phyloP scores from a whole-genome alignment of 2,797 vertebrate genomes.

The Eulemur albifrons region DNA sequence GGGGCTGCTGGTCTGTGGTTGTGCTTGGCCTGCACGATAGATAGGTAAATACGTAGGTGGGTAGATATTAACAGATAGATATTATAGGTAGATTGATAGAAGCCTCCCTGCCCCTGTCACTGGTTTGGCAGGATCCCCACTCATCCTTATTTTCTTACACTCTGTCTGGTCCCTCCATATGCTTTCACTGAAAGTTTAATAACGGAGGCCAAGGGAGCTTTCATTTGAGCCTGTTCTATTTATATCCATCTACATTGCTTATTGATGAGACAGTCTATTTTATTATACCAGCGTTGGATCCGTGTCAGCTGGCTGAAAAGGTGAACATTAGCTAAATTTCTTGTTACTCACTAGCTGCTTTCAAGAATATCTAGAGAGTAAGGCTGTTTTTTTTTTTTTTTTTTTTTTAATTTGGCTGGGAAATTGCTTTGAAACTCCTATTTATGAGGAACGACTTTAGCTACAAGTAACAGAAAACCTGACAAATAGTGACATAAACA shows the following conservation, averaged over 20 bases:
- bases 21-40: too few relatives aligned
- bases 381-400: background rate
- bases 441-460: background rate
- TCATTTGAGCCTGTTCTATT: background rate
- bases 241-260: background rate
- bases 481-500: background rate
- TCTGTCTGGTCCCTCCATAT: background rate
- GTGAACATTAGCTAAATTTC: background rate
- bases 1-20: background rate
- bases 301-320: background rate
- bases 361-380: background rate
- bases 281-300: background rate
- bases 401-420: background rate
- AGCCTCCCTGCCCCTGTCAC: accelerated
- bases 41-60: background rate
- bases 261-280: background rate
- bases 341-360: background rate
- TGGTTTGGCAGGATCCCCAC: background rate
- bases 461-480: background rate
- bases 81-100: too few relatives aligned
- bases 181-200: background rate
- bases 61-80: too few relatives aligned
- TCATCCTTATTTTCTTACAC: background rate
- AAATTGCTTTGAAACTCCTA: background rate
- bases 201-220: background rate